Evolutionary conservation across 2,113 vertebrate species (phyloP).

Genomic region (Myotis yumanensis): DNA sequence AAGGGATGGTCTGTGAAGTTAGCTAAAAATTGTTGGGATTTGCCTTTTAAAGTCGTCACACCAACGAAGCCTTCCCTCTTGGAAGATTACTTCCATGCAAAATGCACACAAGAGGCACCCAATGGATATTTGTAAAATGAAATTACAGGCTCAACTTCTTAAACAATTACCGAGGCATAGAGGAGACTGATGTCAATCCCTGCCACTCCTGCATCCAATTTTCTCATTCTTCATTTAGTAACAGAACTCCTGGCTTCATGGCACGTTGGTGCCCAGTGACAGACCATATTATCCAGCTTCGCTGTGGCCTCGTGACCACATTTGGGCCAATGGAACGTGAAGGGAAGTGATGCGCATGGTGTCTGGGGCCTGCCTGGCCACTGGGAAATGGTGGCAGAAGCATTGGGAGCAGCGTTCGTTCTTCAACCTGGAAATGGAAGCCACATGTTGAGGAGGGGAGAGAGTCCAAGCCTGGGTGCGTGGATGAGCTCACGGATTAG

Average conservation of each 20-base stretch:
- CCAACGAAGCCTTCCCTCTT: background rate
- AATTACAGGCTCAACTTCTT: background rate
- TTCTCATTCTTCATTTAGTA: background rate
- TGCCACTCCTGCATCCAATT: background rate
- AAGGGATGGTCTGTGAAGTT: background rate
- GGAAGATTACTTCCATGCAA: background rate
- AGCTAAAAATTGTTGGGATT: background rate
- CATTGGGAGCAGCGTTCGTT: background rate
- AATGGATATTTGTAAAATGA: background rate
- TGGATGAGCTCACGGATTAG: background rate
- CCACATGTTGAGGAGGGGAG: background rate
- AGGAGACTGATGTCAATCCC: background rate
- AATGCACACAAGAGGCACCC: background rate
- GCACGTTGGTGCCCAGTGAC: rapidly evolving
- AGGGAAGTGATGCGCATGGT: background rate
- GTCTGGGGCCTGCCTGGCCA: background rate
- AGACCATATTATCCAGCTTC: background rate
- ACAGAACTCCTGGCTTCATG: background rate
- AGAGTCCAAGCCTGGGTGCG: background rate
- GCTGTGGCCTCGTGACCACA: background rate
- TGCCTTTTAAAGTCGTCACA: background rate
- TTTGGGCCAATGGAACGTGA: background rate
- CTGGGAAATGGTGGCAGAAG: background rate
- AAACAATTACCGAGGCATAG: background rate
- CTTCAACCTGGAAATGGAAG: background rate